Evolutionary conservation across 2,888 invertebrate genomes (phyloP).

Genomic region (Polyommatus icarus): DNA sequence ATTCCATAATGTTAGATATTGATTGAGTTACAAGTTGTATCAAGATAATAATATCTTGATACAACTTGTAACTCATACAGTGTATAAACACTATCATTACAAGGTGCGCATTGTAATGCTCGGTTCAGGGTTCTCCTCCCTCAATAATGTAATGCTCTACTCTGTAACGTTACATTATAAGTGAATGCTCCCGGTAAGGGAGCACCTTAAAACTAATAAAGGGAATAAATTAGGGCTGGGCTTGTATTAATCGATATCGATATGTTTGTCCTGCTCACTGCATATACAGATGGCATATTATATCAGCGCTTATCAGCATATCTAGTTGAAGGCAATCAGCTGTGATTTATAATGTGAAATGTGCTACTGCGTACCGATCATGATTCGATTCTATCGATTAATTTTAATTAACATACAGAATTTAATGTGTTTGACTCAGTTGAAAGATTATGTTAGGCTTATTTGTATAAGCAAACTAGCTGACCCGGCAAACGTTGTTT

Average conservation of each 20-base stretch:
- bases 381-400: conserved; percentile 45
- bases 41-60: no score
- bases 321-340: conserved; percentile 53
- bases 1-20: no score
- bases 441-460: conserved; percentile 5
- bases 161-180: no score
- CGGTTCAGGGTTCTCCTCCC: no score
- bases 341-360: conserved; percentile 62
- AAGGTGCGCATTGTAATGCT: no score
- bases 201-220: conserved; percentile 3
- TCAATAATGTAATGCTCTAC: no score
- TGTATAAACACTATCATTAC: no score
- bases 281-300: conserved; percentile 42
- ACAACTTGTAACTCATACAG: no score
- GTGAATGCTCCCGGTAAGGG: no score
- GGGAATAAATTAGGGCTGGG: background rate
- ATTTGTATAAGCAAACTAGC: no score
- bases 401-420: conserved; percentile 35
- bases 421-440: background rate
- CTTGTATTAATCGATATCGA: conserved; percentile 20
- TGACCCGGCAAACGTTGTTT: no score
- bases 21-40: no score
- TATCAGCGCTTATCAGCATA: conserved; percentile 63
- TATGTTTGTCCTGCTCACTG: conserved; percentile 21
- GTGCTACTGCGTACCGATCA: conserved; percentile 46